Percentiles rank a stretch among this genome's conserved stretches.
Evolutionary conservation across 2,113 vertebrate genomes (phyloP).

Genomic region (Riparia riparia): DNA sequence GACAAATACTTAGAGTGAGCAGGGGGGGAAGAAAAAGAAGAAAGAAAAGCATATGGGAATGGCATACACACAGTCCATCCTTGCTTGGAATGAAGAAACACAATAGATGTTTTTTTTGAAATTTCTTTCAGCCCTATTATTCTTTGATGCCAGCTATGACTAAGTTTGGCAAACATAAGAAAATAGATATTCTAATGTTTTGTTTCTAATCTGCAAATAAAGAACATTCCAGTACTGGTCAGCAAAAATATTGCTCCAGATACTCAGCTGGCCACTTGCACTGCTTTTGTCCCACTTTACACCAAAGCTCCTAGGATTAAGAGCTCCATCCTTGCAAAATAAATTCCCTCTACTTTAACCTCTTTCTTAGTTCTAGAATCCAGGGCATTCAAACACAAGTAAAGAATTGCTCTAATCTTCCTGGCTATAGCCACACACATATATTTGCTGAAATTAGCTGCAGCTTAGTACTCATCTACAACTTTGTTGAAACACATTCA

Average conservation of each 20-base stretch:
- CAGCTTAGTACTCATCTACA: not conserved
- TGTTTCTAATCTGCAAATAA: not conserved
- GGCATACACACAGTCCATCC: not conserved
- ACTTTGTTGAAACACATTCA: not conserved
- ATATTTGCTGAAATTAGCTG: not conserved
- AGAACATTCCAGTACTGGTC: not conserved
- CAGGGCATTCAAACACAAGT: not conserved
- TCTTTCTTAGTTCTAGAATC: not conserved
- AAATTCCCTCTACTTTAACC: not conserved
- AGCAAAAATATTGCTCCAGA: not conserved
- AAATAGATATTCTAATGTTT: not conserved
- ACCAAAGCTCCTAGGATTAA: not conserved
- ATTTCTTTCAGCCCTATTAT: not conserved
- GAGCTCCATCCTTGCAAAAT: not conserved
- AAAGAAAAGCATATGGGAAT: not conserved
- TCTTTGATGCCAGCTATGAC: slow-evolving; percentile 16
- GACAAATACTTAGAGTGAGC: not conserved
- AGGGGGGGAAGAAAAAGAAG: not conserved
- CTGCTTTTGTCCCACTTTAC: not conserved
- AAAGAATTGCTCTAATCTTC: not conserved
- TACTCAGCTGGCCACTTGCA: not conserved
- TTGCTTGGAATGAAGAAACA: not conserved
- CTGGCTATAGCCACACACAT: not conserved
- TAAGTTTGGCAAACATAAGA: not conserved
- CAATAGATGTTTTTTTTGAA: not conserved